Evolutionary conservation across 2,113 vertebrate genomes (phyloP), one percentile per base, ranked within the genome.

Genomic region (Rhea americana): DNA sequence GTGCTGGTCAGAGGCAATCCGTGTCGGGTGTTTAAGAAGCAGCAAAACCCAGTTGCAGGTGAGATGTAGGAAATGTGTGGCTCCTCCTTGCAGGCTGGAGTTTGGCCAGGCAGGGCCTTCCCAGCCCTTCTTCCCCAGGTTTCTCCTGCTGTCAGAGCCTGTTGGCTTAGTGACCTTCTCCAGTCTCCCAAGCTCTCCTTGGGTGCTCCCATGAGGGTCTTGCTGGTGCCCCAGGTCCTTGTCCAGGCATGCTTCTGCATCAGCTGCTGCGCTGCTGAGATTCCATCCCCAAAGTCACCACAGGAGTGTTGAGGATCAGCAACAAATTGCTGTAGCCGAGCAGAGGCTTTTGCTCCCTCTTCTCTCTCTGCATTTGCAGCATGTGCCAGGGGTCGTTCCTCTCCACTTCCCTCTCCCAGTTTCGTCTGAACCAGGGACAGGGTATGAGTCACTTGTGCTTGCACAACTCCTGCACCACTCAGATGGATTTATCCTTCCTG

Each of bases 11-110:
- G 7, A 35, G 55, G 58, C 35, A 14, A 56, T 35, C 41, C 39
- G 9, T 26, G n/a, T 47, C 71, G 21, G 4, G 28, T 41, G 79
- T 35, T 28, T 16, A 37, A 30, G 11, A 37, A 22, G 78, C 20
- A 6, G 66, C 66, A 1, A 12, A 15, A 41, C 41, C 67, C 1
- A 14, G 1, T 47, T 13, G 63, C 15, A 5, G 76, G 51, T 13
- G 24, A 16, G 47, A 6, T 1, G n/a, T 20, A 37, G 62, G 62
- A 32, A 5, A 2, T 0, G 12, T 0, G 3, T 3, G 18, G 13
- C 17, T 39, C 39, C 24, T 58, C 32, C 3, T n/a, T 2, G 1
- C 11, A 13, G 26, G 37, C 58, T 35, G 35, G 76, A 41, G 4
- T 91, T 74, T 51, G 25, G 43, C 20, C 41, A 13, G 41, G 41